phyloP scores from a whole-genome alignment of 2,113 vertebrate species.

The Danio rerio region GRCz12tu NC_133177.1:43762501-43763000 shows the following conservation, averaged over 20 bases:
- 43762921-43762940: not conserved
- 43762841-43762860: not conserved
- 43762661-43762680: conserved; percentile 2
- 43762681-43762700: conserved; percentile 1
- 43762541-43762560: conserved; percentile 47
- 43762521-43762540: conserved; percentile 49
- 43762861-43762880: not conserved
- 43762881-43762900: not conserved
- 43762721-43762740: not conserved
- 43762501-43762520: conserved; percentile 50
- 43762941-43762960: conserved; percentile 22
- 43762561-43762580: conserved; percentile 45
- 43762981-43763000: no score
- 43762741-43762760: not conserved
- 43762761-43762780: not conserved
- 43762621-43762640: not conserved
- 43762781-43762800: not conserved
- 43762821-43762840: not conserved
- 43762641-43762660: not conserved
- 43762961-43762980: no score
- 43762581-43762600: conserved; percentile 43
- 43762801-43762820: not conserved
- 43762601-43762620: conserved; percentile 26
- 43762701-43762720: conserved; percentile 32
- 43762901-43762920: conserved; percentile 7